Evolutionary conservation across 2,888 invertebrate species (phyloP), one percentile per base, ranked within the genome.

Genomic region (Maniola hyperantus): DNA sequence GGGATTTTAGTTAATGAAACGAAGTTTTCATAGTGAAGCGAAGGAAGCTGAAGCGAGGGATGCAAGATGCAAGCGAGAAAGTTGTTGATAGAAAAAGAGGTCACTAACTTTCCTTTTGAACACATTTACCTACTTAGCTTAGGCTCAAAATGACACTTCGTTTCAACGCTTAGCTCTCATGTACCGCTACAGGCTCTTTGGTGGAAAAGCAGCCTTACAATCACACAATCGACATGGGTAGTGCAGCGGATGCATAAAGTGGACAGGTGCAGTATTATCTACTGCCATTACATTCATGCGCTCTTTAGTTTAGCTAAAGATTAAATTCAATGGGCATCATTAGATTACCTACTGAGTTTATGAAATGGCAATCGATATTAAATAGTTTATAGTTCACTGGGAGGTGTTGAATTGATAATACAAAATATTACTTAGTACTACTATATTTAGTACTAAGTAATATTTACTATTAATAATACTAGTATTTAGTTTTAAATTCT

Each of bases 221-320:
- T 68, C 60, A 33, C 60, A 39, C 57, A 68, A 53, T 67, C 65
- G 69, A 70, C 66, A 63, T 64, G 67, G 58, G 54, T 51, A 58
- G 66, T 53, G 63, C 55, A 70, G 63, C 70, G 75, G 73, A 77
- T 73, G 72, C 73, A 76, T 76, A 76, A 76, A 76, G 51, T 71
- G 69, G 69, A 71, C 74, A 76, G 74, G 72, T 74, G 76, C 68
- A 63, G 59, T 39, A 55, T 55, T 77, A 73, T 74, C 74, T 71
- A 64, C 57, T 65, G 58, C 67, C 63, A 65, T 67, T 48, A 58
- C 69, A 57, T 69, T 63, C 55, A 61, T 18, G 39, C 54, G 34
- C 54, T 26, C 39, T 39, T n/a, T 42, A 44, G 36, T 62, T 65
- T 39, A 64, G 48, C 66, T 71, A 50, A 59, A 64, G 50, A 69